These are phyloP conservation scores for Polylopha cassiicola DNA, from an alignment of 2,888 invertebrate genomes.

Conservation along the genomic window DNA sequence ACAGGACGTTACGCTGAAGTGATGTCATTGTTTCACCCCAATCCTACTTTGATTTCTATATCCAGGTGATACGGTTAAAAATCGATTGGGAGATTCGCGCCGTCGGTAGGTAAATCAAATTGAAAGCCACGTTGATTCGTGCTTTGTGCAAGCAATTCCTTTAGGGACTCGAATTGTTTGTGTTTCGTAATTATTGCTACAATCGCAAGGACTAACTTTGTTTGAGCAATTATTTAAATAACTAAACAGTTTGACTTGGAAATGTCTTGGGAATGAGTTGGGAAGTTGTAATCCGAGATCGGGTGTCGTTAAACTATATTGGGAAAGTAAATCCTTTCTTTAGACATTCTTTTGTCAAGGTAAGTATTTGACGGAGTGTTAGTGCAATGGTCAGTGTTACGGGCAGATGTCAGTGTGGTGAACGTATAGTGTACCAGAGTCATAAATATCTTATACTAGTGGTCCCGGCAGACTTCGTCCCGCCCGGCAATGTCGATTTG, in stretches of 20 bases:
- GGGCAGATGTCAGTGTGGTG: too few species aligned
- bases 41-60: slow-evolving; percentile 31
- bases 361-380: too few species aligned
- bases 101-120: slow-evolving; percentile 38
- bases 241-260: slow-evolving; percentile 10
- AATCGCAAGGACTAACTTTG: slow-evolving; percentile 21
- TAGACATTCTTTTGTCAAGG: too few species aligned
- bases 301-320: too few species aligned
- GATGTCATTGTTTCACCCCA: slow-evolving; percentile 21
- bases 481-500: too few species aligned
- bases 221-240: slow-evolving; percentile 18
- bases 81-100: slow-evolving; percentile 24
- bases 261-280: neutral
- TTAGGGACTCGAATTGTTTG: slow-evolving; percentile 28
- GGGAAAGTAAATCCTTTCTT: too few species aligned
- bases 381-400: too few species aligned
- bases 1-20: slow-evolving; percentile 40
- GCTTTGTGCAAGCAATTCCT: slow-evolving; percentile 17
- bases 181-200: slow-evolving; percentile 34
- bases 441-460: too few species aligned
- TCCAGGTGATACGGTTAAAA: slow-evolving; percentile 28
- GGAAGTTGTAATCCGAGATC: neutral
- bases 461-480: too few species aligned
- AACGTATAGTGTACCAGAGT: too few species aligned
- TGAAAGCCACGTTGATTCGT: slow-evolving; percentile 33